Base-by-base conservation (phyloP, 2,113 vertebrate species). In the Synchiropus splendidus region DNA sequence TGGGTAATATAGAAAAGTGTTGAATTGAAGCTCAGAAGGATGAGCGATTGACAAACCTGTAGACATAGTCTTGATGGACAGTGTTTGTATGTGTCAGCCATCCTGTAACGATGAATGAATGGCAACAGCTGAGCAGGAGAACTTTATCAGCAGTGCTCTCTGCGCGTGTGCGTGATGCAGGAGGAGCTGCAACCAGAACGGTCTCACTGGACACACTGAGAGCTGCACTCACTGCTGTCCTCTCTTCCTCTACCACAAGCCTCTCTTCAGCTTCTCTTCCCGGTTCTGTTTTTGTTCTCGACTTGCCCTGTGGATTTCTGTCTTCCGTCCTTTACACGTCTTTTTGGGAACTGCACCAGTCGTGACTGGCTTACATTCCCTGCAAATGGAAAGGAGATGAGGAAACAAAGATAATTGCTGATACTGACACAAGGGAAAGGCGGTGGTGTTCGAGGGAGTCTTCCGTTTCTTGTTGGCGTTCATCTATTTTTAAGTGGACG, bases 81-180 rank as follows among this genome's bases (percentile, higher is more conserved):
- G 16, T 16, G 37, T 59, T 16, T 49, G 56, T 43, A 10, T 17
- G 43, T 48, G 41, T 51, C 49, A 35, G 35, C 53, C 50, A 42
- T 40, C 41, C 50, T 77, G 56, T 60, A 72, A 57, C 59, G 41
- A 67, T 74, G 65, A 85, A 82, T 66, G 79, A 82, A 77, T 75
- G 70, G 80, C 77, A 83, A 85, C 85, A 86, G 83, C 85, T 86
- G 85, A 84, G 72, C 73, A 54, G 70, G 71, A 81, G 70, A 74
- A 74, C 78, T 79, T 81, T 72, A 77, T 79, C 71, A 56, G 66
- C 68, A 61, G 34, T 51, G 48, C 58, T 68, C 48, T 18, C 38
- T 39, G 51, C 48, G 15, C 51, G 30, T 52, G 51, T 51, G 63
- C 38, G 44, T 50, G 54, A 65, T 65, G 61, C 66, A 71, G 72